A percentile compares a stretch with the other conserved stretches of the same genome.
phyloP scores from a whole-genome alignment of 2,888 invertebrate genomes.

The Alviniconcha strummeri region DNA sequence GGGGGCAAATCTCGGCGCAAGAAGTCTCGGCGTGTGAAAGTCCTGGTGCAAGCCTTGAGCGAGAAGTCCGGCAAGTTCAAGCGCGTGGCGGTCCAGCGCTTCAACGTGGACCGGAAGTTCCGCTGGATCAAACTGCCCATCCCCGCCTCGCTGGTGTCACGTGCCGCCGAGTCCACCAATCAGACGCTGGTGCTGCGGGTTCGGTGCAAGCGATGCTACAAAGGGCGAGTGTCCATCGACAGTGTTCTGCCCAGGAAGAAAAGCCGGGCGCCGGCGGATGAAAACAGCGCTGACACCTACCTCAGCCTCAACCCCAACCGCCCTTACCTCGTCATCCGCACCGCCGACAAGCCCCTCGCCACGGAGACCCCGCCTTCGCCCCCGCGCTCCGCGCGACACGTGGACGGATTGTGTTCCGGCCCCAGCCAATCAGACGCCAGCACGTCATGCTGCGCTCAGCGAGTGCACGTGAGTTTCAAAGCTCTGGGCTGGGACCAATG shows the following conservation, averaged over 20 bases:
- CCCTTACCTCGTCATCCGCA: constrained; percentile 28
- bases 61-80: constrained; percentile 26
- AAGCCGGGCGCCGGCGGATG: neutral
- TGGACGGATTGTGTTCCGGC: neutral
- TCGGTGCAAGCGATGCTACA: constrained; percentile 27
- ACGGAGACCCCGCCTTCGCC: neutral
- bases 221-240: constrained; percentile 21
- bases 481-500: constrained; percentile 33
- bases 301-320: constrained; percentile 24
- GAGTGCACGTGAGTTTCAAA: constrained; percentile 4
- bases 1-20: neutral
- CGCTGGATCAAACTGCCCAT: constrained; percentile 24
- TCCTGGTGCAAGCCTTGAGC: constrained; percentile 27
- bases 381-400: neutral
- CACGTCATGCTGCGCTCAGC: constrained; percentile 11
- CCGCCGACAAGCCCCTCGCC: neutral
- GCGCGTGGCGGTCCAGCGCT: constrained; percentile 23
- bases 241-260: constrained; percentile 5
- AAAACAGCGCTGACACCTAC: neutral
- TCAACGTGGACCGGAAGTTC: constrained; percentile 13
- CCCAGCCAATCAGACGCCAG: neutral
- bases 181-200: constrained; percentile 24
- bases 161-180: constrained; percentile 21
- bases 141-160: constrained; percentile 21
- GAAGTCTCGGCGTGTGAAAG: constrained; percentile 12